Base-by-base conservation (phyloP, 2,797 vertebrate species). In the Lerista edwardsae region DNA sequence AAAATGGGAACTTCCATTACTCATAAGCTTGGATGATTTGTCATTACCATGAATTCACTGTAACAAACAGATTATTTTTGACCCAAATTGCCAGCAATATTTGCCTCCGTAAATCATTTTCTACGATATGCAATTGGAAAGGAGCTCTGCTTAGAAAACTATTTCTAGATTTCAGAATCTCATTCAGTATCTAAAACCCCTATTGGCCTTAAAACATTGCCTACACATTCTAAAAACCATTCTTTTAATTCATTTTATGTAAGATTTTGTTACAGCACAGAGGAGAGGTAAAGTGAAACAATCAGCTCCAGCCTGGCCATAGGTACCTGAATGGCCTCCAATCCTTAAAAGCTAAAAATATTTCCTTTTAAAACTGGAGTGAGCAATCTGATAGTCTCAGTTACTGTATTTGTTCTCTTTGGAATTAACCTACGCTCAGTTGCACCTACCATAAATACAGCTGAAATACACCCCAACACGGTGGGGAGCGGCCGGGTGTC, bases 51-150 rank as follows among this genome's bases (percentile, higher is more conserved):
- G 92, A 95, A 94, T 93, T 91, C 91, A 91, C 41, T 94, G 91
- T 95, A 95, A 96, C 95, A 95, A 94, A 93, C 90, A 93, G 93
- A 96, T 95, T 95, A 95, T 94, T 94, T 93, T 94, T 96, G 93
- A 95, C 93, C 91, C 80, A 36, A 95, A 94, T 93, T 92, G 88
- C 87, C 75, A 93, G 90, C 91, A 94, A 90, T 94, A 92, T 94
- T 95, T 95, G 89, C 89, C 90, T 94, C 91, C 92, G 90, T 94
- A 95, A 95, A 95, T 92, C 90, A 85, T 94, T 94, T 95, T 81
- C 93, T 82, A 92, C 88, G 90, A 84, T 87, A 47, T 80, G 81
- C 83, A 87, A 86, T 90, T 92, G 89, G 83, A 92, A 91, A 94
- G 91, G 93, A 91, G 69, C 65, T 86, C 36, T 25, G 75, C 19